phyloP scores from a whole-genome alignment of 2,797 vertebrate genomes.

The Eospalax fontanierii region DNA sequence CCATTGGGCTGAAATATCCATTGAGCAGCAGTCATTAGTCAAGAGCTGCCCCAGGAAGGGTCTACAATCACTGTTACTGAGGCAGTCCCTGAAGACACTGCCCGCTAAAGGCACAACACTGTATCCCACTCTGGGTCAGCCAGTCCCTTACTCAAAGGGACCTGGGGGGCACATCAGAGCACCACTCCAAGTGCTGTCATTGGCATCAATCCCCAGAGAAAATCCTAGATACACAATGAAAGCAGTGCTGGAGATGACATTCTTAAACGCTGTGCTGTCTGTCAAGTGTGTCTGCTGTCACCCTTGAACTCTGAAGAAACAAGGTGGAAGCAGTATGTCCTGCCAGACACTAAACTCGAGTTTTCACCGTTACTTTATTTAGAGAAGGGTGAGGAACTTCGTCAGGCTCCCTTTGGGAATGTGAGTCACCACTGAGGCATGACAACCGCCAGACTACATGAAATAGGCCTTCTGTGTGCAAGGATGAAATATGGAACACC shows the following conservation, averaged over 20 bases:
- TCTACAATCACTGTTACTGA: background rate
- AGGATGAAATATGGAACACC: conserved; percentile 41
- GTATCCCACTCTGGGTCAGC: background rate
- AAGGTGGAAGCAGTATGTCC: background rate
- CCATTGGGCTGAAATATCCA: background rate
- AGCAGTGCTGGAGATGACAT: background rate
- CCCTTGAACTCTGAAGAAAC: conserved; percentile 5
- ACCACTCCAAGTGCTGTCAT: background rate
- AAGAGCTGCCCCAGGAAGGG: background rate
- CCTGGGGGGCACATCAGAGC: background rate
- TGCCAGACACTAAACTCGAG: background rate
- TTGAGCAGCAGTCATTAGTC: background rate
- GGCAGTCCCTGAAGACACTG: background rate
- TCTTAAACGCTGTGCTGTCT: background rate
- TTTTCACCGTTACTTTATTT: conserved; percentile 23
- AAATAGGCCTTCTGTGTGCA: conserved; percentile 66
- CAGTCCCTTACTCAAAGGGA: background rate
- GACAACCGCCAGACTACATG: background rate
- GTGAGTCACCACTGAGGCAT: conserved; percentile 60
- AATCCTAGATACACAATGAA: background rate
- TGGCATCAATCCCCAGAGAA: background rate
- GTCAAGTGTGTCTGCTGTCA: background rate
- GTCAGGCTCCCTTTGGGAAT: background rate
- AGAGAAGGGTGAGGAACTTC: conserved; percentile 29
- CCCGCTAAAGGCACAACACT: background rate